Evolutionary conservation across 2,797 vertebrate species (phyloP).

Genomic region (Hapalemur alaotrensis): DNA sequence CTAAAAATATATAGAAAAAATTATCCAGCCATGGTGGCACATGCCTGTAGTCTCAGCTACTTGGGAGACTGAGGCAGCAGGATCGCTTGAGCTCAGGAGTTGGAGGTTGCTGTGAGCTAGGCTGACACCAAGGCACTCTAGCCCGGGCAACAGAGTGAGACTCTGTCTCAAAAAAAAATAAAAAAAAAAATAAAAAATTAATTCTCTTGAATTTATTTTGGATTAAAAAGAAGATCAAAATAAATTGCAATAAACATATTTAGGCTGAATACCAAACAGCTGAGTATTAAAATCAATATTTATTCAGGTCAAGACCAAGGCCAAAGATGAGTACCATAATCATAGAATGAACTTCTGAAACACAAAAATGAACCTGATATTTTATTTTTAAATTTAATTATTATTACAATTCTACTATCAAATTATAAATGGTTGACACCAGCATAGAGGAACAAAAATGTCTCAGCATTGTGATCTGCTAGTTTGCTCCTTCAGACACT

Average conservation of each 20-base stretch:
- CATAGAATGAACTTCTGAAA: not conserved
- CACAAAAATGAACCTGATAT: not conserved
- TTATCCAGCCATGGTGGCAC: too few species aligned
- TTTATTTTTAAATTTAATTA: not conserved
- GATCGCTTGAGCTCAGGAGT: too few species aligned
- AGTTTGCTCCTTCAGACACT: not conserved
- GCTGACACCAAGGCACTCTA: too few species aligned
- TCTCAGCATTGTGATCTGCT: not conserved
- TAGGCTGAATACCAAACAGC: not conserved
- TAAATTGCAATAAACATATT: not conserved
- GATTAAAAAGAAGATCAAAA: not conserved
- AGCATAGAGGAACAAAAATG: not conserved
- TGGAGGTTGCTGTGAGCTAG: too few species aligned
- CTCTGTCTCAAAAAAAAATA: too few species aligned
- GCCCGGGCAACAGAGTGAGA: too few species aligned
- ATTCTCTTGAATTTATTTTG: not conserved
- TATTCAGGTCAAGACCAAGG: not conserved
- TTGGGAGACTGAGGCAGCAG: too few species aligned
- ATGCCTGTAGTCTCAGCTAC: too few species aligned
- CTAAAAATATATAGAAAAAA: too few species aligned
- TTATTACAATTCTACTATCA: not conserved
- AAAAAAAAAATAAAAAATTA: not conserved
- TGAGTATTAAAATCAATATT: not conserved
- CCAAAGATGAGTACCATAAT: not conserved
- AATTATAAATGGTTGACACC: not conserved